These are phyloP conservation scores for Frieseomelitta varia DNA, from an alignment of 1,140 invertebrate genomes.

Conservation along the genomic window DNA sequence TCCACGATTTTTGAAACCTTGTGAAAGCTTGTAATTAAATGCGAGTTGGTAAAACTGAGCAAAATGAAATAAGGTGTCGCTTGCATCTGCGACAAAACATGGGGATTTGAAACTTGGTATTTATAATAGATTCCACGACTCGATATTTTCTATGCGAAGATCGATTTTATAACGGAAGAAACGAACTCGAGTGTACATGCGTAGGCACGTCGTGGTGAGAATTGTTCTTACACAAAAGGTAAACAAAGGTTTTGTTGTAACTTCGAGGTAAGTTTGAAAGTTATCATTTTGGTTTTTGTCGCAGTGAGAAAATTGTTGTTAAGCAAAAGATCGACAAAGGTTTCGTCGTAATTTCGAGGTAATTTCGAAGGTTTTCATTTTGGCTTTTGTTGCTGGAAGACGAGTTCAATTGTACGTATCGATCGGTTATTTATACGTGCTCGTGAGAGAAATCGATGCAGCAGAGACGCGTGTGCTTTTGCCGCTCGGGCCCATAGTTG, in stretches of 20 bases:
- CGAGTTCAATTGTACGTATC: neutral
- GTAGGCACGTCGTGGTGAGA: neutral
- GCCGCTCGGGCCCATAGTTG: neutral
- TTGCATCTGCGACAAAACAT: neutral
- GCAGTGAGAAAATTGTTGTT: too few species aligned
- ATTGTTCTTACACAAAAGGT: neutral
- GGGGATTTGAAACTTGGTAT: neutral
- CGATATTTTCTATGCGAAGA: neutral
- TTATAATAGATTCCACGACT: neutral
- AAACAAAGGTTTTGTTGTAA: neutral
- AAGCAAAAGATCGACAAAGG: too few species aligned
- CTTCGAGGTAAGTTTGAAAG: neutral
- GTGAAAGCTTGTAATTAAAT: conserved; percentile 28
- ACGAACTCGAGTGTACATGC: neutral
- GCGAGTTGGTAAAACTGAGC: conserved; percentile 37
- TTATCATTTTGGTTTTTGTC: too few species aligned
- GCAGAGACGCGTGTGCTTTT: neutral
- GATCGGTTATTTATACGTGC: neutral
- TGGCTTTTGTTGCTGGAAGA: neutral
- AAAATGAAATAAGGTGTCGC: neutral
- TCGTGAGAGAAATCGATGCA: neutral
- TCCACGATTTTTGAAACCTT: conserved; percentile 19
- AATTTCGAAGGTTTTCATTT: too few species aligned
- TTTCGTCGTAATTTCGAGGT: too few species aligned
- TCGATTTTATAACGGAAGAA: neutral